phyloP scores from a whole-genome alignment of 2,888 invertebrate genomes.

The Maniola hyperantus region DNA sequence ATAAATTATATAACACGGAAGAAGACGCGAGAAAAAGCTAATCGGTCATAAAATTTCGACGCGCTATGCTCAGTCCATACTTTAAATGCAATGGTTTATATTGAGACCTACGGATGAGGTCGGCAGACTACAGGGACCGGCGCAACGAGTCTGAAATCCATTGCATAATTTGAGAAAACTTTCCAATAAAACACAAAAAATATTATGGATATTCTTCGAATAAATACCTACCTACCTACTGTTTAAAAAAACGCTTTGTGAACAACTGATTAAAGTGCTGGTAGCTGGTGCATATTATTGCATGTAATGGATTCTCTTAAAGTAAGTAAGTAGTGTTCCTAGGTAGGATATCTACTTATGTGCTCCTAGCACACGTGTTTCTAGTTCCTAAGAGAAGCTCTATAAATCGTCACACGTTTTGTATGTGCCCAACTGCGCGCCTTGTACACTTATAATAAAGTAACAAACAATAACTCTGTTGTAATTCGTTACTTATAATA shows the following conservation, averaged over 20 bases:
- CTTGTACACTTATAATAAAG: too few relatives aligned
- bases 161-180: conserved; percentile 22
- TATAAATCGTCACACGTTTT: too few relatives aligned
- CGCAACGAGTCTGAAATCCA: conserved; percentile 64
- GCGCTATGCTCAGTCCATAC: conserved; percentile 14
- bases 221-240: too few relatives aligned
- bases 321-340: too few relatives aligned
- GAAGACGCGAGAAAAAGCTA: neutral
- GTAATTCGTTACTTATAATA: too few relatives aligned
- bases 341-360: too few relatives aligned
- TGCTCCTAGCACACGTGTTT: too few relatives aligned
- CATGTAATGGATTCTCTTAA: neutral
- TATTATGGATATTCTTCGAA: neutral
- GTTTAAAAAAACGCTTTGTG: neutral
- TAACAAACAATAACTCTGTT: too few relatives aligned
- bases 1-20: too few relatives aligned
- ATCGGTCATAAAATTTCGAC: neutral
- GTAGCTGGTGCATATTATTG: conserved; percentile 6
- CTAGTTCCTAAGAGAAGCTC: too few relatives aligned
- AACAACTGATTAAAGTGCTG: neutral
- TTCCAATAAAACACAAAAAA: neutral
- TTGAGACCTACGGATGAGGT: conserved; percentile 64
- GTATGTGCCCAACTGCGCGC: too few relatives aligned
- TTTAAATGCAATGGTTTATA: neutral
- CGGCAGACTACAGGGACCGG: conserved; percentile 58